Evolutionary conservation across 2,888 invertebrate genomes (phyloP).

Genomic region (Brachyptera risi): DNA sequence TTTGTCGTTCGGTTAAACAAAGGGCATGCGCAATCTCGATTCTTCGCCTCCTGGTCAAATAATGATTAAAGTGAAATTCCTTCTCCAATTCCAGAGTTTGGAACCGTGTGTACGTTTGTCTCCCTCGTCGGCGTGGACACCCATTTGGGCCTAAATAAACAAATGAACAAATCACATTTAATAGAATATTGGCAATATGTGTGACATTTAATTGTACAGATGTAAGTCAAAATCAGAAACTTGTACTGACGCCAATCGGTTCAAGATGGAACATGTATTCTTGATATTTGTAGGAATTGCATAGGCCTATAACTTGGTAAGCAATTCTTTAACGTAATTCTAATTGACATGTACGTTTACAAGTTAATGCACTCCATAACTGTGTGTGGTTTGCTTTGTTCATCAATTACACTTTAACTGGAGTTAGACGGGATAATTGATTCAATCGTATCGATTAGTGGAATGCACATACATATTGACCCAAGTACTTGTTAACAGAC

Average conservation of each 20-base stretch:
- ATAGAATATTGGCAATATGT: no score
- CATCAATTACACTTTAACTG: no score
- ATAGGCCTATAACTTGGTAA: no score
- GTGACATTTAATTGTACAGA: not conserved
- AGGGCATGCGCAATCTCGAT: constrained; percentile 97
- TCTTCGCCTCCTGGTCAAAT: constrained; percentile 90
- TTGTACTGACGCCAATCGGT: not conserved
- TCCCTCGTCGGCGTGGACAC: constrained; percentile 87
- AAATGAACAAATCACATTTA: not conserved
- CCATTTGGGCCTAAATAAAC: constrained; percentile 81
- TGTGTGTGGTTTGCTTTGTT: no score
- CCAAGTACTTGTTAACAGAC: no score
- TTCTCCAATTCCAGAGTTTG: constrained; percentile 97
- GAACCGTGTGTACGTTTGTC: constrained; percentile 97
- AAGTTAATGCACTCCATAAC: no score
- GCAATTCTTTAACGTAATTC: no score
- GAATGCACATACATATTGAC: no score
- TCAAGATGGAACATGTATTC: not conserved
- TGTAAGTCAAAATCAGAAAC: not conserved
- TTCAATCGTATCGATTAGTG: no score
- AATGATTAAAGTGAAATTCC: constrained; percentile 98
- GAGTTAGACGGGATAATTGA: no score
- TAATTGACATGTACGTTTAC: no score
- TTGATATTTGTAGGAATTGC: no score
- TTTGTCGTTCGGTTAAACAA: constrained; percentile 93